Evolutionary conservation across 2,888 invertebrate genomes (phyloP).

Genomic region (Steromphala cineraria): DNA sequence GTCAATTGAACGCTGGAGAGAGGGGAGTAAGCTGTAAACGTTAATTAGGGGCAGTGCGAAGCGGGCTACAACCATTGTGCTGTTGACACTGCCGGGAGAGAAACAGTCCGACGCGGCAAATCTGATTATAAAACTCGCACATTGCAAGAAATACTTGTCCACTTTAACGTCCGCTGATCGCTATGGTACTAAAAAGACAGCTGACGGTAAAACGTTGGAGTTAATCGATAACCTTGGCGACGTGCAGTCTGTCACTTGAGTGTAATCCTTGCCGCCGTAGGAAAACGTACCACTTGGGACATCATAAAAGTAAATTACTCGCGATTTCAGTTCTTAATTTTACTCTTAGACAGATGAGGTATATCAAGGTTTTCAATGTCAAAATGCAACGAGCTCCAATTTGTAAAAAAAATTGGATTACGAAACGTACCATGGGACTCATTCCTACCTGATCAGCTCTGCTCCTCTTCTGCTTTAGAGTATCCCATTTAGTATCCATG

Average conservation of each 20-base stretch:
- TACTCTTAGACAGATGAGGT: too few species aligned
- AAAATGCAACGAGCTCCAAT: too few species aligned
- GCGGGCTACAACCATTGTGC: too few species aligned
- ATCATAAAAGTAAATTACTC: background rate
- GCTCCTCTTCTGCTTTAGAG: background rate
- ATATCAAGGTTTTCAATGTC: too few species aligned
- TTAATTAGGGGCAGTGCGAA: too few species aligned
- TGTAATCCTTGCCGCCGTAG: background rate
- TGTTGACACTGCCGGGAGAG: too few species aligned
- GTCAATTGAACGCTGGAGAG: too few species aligned
- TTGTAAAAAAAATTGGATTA: too few species aligned
- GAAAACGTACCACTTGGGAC: background rate
- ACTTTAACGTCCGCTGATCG: background rate
- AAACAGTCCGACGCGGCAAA: background rate
- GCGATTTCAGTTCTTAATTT: background rate
- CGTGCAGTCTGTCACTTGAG: background rate
- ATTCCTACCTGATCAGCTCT: background rate
- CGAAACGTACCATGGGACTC: too few species aligned
- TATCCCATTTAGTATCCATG: background rate
- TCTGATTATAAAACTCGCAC: background rate
- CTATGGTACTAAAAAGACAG: constrained; percentile 1
- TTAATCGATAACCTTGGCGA: background rate
- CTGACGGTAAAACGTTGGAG: background rate
- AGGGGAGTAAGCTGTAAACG: too few species aligned
- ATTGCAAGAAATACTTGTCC: background rate